These are phyloP conservation scores for Micrasema minimum DNA, from an alignment of 1,140 invertebrate species.

Conservation along the genomic window DNA sequence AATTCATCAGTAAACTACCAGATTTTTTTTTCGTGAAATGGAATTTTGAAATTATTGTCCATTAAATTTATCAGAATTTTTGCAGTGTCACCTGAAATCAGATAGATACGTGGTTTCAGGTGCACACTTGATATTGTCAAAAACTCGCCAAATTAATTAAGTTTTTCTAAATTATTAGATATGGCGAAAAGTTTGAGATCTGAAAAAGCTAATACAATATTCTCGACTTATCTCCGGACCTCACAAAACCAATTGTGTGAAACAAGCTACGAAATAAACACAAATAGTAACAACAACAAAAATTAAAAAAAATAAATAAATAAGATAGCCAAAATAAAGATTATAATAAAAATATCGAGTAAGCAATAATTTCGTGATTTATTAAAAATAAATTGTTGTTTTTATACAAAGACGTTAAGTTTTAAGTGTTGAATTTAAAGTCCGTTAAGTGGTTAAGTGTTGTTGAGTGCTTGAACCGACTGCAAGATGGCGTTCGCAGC, in stretches of 20 bases:
- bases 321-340: neutral
- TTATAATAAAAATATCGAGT: neutral
- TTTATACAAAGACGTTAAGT: neutral
- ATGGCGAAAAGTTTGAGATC: neutral
- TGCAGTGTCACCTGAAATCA: no score
- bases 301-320: neutral
- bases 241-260: neutral
- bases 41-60: no score
- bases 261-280: neutral
- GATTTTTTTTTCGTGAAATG: no score
- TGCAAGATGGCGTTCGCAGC: slow-evolving; percentile 82
- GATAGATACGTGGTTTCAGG: no score
- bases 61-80: no score
- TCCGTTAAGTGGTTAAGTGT: neutral
- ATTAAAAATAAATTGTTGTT: neutral
- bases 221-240: neutral
- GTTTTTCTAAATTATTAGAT: neutral
- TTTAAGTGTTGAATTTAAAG: neutral
- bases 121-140: no score
- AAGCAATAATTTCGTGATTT: neutral
- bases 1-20: no score
- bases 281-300: neutral
- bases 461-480: neutral
- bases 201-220: neutral
- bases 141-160: no score